These are phyloP conservation scores for Premnoplex brunnescens DNA, from an alignment of 2,797 vertebrate species.

Conservation along the genomic window DNA sequence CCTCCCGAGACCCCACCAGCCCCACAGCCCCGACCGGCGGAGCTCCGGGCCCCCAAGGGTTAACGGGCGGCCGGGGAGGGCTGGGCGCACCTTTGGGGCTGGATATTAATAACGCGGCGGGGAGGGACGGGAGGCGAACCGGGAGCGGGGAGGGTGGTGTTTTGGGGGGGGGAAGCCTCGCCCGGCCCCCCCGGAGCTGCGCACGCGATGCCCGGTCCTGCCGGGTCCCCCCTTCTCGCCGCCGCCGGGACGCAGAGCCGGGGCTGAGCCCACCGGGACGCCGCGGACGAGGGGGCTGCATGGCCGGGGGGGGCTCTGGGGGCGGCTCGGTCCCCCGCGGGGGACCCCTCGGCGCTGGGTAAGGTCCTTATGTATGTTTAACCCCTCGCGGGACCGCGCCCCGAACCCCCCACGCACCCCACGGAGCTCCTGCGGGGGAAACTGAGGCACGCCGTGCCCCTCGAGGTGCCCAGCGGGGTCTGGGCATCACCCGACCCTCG, in stretches of 20 bases:
- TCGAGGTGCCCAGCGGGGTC: not conserved
- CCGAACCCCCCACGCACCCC: accelerated
- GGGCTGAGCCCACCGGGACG: not conserved
- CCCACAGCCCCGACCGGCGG: not conserved
- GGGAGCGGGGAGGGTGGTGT: not conserved
- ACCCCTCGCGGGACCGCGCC: not conserved
- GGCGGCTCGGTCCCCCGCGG: not conserved
- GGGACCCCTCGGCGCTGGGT: not conserved
- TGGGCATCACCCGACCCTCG: not conserved
- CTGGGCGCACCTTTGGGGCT: conserved; percentile 51
- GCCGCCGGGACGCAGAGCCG: not conserved
- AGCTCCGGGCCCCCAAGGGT: not conserved
- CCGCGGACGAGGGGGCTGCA: not conserved
- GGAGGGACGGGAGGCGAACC: conserved; percentile 23
- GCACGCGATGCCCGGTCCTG: not conserved
- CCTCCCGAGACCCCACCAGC: not conserved
- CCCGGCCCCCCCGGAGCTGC: conserved; percentile 16
- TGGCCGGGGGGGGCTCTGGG: not conserved
- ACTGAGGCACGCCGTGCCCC: not conserved
- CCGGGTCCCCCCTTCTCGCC: not conserved
- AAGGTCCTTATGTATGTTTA: not conserved
- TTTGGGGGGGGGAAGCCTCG: not conserved
- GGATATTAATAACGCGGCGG: conserved; percentile 36
- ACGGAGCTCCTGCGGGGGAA: not conserved
- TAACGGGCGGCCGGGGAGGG: not conserved